Evolutionary conservation across 1,140 invertebrate genomes (phyloP), one percentile per base, ranked within the genome.

Genomic region (Caenorhabditis latens): DNA sequence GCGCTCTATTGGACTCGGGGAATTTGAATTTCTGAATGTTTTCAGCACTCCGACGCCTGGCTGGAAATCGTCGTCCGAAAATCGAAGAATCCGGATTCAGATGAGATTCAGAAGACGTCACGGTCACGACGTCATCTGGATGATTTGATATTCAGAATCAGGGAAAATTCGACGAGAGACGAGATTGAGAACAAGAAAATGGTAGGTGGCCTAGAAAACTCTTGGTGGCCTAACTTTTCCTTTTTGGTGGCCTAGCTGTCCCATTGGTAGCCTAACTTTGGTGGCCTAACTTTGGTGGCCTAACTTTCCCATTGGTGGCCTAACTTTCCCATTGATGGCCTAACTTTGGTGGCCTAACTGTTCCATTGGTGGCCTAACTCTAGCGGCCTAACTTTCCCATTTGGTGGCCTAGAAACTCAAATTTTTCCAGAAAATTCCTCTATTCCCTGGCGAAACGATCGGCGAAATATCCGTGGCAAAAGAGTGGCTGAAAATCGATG

Each of bases 401-500:
- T 32, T 50, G 50, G 50, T 50, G 50, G 50, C 50, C 50, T 53
- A 53, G 50, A 53, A 53, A 8, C 5, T 4, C 8, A 58, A 58
- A 58, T 7, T 32, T 13, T 63, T 48, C 40, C 71, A 79, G 71
- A 79, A 32, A 79, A 79, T 79, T 50, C 71, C 71, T 0, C 40
- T 79, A 11, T 79, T 50, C 40, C 19, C 71, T 24, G 71, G 71
- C 7, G 71, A 79, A 24, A 79, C 71, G 4, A 79, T 79, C 8
- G 71, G 71, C 8, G 71, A 79, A 11, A 79, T 79, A 21, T 53
- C 14, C 53, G 71, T 79, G 8, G 71, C 71, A 0, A 79, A 79
- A 21, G 71, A 79, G 14, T 79, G 71, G 71, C n/a, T 79, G 40
- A 79, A 79, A 79, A 32, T 79, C 19, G 71, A 79, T 6, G 71